Conservation (phyloP, 1,140 invertebrate species). For the Scaptomyza pallida region DNA sequence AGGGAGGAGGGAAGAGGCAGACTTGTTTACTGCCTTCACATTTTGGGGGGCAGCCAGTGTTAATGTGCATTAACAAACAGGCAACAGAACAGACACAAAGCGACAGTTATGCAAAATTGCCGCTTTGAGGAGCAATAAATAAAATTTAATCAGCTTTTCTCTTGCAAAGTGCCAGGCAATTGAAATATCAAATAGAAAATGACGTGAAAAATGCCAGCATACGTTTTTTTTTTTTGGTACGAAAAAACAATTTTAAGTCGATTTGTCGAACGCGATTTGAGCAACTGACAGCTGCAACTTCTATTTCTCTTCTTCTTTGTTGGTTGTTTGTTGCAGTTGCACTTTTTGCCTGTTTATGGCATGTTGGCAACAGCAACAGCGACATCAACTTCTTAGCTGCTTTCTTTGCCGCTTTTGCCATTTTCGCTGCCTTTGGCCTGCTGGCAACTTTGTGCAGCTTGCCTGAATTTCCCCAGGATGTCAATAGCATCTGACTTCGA, state of each 20-base stretch:
- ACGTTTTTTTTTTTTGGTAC: conserved; percentile 18
- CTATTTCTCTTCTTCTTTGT: not conserved
- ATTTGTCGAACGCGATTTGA: conserved; percentile 42
- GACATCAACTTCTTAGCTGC: conserved; percentile 16
- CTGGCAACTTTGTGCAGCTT: conserved; percentile 5
- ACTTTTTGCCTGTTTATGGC: conserved; percentile 46
- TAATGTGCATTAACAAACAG: conserved; percentile 67
- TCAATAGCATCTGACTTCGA: conserved; percentile 5
- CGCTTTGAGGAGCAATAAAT: conserved; percentile 55
- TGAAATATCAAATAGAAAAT: conserved; percentile 46
- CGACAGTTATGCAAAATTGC: conserved; percentile 43
- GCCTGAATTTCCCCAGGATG: conserved; percentile 2
- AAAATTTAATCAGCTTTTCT: conserved; percentile 64
- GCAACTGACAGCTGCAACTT: conserved; percentile 9
- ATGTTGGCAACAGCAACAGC: conserved; percentile 28
- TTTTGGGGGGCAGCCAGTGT: conserved; percentile 6
- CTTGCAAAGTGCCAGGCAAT: conserved; percentile 1
- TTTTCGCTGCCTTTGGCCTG: not conserved
- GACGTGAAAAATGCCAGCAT: conserved; percentile 27
- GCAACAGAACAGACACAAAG: not conserved
- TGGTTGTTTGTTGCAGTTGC: conserved; percentile 27
- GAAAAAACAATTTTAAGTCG: conserved; percentile 79
- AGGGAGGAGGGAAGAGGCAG: conserved; percentile 13
- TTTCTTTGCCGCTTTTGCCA: conserved; percentile 20
- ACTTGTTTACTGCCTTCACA: conserved; percentile 47